phyloP scores from a whole-genome alignment of 2,888 invertebrate species.

The Rhamphomyia laevipes region DNA sequence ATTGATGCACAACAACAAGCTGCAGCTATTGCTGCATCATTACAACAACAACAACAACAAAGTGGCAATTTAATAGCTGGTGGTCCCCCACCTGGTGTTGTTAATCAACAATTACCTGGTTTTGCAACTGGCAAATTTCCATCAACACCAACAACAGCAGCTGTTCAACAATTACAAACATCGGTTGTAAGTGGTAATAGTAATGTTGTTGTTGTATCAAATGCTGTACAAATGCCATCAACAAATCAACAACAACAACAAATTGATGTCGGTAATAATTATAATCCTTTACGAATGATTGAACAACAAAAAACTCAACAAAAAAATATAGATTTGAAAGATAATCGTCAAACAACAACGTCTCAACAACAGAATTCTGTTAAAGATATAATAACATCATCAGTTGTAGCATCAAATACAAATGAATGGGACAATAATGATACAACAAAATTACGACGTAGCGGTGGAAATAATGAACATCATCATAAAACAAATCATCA shows the following conservation, averaged over 20 bases:
- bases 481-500: not conserved
- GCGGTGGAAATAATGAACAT: not conserved
- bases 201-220: slow-evolving; percentile 2
- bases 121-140: slow-evolving; percentile 22
- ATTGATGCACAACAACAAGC: not conserved
- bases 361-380: not conserved
- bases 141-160: slow-evolving; percentile 15
- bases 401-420: not conserved
- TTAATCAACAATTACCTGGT: slow-evolving; percentile 11
- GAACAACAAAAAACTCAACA: too few relatives aligned
- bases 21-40: slow-evolving; percentile 2
- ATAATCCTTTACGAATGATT: too few relatives aligned
- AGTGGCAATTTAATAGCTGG: slow-evolving; percentile 33
- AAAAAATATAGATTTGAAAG: too few relatives aligned
- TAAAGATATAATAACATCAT: not conserved
- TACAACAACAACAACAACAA: slow-evolving; percentile 2
- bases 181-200: not conserved
- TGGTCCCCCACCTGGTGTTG: slow-evolving; percentile 37
- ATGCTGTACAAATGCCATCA: not conserved
- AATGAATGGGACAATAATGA: not conserved
- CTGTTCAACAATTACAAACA: not conserved
- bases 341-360: too few relatives aligned
- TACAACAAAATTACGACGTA: not conserved
- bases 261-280: too few relatives aligned
- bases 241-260: slow-evolving; percentile 6